A percentile compares a stretch with the other conserved stretches of the same genome.
These are phyloP conservation scores for Pantherophis vulpinus DNA, from an alignment of 2,797 vertebrate species.

Conservation along the genomic window DNA sequence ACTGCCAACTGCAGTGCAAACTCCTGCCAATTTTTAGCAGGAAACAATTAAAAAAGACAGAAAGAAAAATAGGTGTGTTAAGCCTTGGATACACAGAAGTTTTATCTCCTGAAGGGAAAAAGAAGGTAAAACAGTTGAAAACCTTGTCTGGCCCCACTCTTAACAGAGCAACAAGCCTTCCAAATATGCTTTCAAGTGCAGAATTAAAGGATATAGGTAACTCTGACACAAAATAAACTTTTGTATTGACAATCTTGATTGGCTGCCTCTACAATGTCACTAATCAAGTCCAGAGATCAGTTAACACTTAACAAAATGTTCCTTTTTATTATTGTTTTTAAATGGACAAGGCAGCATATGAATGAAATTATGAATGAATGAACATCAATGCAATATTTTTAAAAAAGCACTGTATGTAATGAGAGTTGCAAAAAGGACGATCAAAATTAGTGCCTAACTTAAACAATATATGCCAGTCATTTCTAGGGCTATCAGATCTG, in stretches of 20 bases:
- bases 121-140: background rate
- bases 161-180: background rate
- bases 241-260: background rate
- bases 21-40: background rate
- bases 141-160: background rate
- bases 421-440: background rate
- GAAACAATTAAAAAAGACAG: background rate
- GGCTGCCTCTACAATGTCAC: background rate
- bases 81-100: background rate
- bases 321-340: background rate
- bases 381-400: background rate
- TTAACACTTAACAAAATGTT: background rate
- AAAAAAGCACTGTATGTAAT: background rate
- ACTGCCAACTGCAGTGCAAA: background rate
- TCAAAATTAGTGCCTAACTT: background rate
- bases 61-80: background rate
- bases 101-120: background rate
- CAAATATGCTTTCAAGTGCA: background rate
- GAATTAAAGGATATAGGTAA: background rate
- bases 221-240: background rate
- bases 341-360: background rate
- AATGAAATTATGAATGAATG: background rate
- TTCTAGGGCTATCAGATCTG: background rate
- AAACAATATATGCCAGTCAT: background rate
- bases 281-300: background rate